Percentiles rank a stretch among this genome's conserved stretches.
Conservation (phyloP, 1,140 invertebrate genomes). For the Caerostris extrusa region DNA sequence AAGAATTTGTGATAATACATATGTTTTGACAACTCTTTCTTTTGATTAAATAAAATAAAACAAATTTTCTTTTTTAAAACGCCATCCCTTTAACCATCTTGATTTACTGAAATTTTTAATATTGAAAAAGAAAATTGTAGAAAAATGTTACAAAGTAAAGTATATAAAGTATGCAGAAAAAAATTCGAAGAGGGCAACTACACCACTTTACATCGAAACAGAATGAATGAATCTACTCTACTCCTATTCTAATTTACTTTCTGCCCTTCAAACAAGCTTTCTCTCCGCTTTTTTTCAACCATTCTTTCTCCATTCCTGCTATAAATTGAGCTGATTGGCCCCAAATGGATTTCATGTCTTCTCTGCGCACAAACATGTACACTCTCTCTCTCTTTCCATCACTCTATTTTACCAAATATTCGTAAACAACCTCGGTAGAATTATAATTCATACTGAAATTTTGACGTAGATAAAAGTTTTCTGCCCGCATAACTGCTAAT, state of each 20-base stretch:
- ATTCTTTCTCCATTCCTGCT: constrained; percentile 25
- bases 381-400: not conserved
- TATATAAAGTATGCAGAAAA: no score
- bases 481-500: constrained; percentile 72
- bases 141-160: no score
- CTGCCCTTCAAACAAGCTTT: constrained; percentile 57
- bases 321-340: constrained; percentile 61
- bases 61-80: no score
- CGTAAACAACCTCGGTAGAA: constrained; percentile 67
- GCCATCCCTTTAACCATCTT: no score
- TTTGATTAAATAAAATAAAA: no score
- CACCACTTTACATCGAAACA: not conserved
- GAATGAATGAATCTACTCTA: constrained; percentile 12
- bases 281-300: constrained; percentile 17
- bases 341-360: constrained; percentile 50
- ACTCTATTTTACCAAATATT: not conserved
- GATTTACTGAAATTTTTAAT: no score
- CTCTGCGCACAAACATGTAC: not conserved
- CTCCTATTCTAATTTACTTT: constrained; percentile 55
- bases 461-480: constrained; percentile 72
- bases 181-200: not conserved
- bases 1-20: no score
- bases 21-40: no score
- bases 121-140: no score
- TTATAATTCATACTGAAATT: constrained; percentile 75